Percentiles rank a stretch among this genome's conserved stretches.
phyloP scores from a whole-genome alignment of 1,140 invertebrate genomes.

The Lepidostoma basale region DNA sequence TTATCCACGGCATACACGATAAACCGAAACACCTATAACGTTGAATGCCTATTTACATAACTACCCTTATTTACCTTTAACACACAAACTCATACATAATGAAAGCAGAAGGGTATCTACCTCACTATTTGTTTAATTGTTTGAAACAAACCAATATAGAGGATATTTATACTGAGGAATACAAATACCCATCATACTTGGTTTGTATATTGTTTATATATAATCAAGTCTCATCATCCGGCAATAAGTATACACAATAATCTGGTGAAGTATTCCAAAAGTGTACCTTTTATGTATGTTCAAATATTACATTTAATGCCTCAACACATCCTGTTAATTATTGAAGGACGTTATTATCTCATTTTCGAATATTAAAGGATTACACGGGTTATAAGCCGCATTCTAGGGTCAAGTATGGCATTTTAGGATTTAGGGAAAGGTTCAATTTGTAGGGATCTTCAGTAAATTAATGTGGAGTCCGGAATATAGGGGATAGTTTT shows the following conservation, averaged over 20 bases:
- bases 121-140: conserved; percentile 14
- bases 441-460: not conserved
- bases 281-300: too few relatives aligned
- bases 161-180: not conserved
- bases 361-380: conserved; percentile 39
- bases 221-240: not conserved
- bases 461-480: too few relatives aligned
- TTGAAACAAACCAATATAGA: conserved; percentile 1
- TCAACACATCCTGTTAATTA: too few relatives aligned
- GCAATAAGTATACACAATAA: too few relatives aligned
- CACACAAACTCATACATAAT: conserved; percentile 13
- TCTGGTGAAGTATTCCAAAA: too few relatives aligned
- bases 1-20: not conserved
- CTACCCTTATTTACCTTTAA: conserved; percentile 7
- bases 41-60: conserved; percentile 2
- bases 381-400: conserved; percentile 35
- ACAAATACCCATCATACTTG: not conserved
- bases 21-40: conserved; percentile 8
- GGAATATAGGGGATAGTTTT: too few relatives aligned
- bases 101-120: not conserved
- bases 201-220: too few relatives aligned
- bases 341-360: conserved; percentile 34
- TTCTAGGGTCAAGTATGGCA: conserved; percentile 31
- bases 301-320: not conserved
- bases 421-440: conserved; percentile 11